phyloP scores from a whole-genome alignment of 2,888 invertebrate genomes.

The Eupithecia subfuscata region DNA sequence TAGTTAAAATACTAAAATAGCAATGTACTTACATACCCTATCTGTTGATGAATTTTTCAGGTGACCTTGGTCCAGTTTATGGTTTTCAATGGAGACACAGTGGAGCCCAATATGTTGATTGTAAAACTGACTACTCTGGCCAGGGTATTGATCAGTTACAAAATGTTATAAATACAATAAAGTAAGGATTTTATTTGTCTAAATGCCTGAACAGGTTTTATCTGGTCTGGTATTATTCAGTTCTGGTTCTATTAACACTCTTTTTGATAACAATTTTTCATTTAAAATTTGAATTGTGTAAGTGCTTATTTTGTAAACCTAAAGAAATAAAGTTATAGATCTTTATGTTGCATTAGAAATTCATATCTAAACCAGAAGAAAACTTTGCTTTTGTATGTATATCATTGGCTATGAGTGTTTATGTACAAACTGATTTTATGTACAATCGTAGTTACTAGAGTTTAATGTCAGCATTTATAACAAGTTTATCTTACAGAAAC shows the following conservation, averaged over 20 bases:
- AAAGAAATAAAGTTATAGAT: neutral
- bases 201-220: neutral
- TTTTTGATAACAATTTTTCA: neutral
- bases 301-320: neutral
- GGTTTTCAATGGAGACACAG: conserved; percentile 99
- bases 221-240: neutral
- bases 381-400: neutral
- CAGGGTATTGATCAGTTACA: conserved; percentile 96
- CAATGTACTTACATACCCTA: neutral
- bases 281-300: neutral
- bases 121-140: conserved; percentile 91
- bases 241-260: neutral
- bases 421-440: neutral
- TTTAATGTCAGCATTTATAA: neutral
- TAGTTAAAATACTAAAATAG: neutral
- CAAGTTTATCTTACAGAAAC: conserved; percentile 65
- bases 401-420: too few relatives aligned
- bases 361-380: neutral
- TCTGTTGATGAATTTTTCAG: conserved; percentile 60
- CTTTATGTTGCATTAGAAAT: neutral
- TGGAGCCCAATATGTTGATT: conserved; percentile 94
- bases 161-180: conserved; percentile 91
- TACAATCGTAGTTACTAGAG: neutral
- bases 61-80: conserved; percentile 98
- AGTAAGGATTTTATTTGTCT: conserved; percentile 56